phyloP scores from a whole-genome alignment of 2,113 vertebrate genomes.

The Prunella himalayana region DNA sequence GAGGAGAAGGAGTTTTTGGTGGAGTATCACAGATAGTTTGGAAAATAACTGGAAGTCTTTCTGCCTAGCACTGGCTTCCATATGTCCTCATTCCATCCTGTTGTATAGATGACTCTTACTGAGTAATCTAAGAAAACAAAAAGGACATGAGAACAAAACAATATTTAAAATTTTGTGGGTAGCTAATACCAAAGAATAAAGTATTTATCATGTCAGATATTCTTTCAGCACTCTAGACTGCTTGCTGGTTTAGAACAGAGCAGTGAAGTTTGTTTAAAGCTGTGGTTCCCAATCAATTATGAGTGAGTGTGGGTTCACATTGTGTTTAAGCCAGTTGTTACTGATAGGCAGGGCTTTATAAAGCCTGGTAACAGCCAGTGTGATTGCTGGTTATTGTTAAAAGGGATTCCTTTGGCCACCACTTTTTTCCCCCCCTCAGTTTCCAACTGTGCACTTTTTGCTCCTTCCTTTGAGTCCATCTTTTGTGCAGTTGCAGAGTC shows the following conservation, averaged over 20 bases:
- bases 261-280: neutral
- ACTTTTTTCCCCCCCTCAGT: neutral
- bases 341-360: neutral
- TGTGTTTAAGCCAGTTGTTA: neutral
- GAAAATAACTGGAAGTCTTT: neutral
- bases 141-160: neutral
- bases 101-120: neutral
- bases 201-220: neutral
- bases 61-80: neutral
- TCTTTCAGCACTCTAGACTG: neutral
- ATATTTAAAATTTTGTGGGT: neutral
- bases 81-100: neutral
- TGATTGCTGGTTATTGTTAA: neutral
- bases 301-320: neutral
- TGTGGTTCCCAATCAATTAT: neutral
- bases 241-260: neutral
- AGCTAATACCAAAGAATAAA: neutral
- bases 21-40: neutral
- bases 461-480: neutral
- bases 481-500: neutral
- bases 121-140: neutral
- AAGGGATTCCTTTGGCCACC: neutral
- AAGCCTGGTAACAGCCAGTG: neutral
- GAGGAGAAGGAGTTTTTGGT: neutral
- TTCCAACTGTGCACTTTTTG: accelerated